Evolutionary conservation across 2,797 vertebrate genomes (phyloP), one percentile per base, ranked within the genome.

Genomic region (Taenioides sp.): DNA sequence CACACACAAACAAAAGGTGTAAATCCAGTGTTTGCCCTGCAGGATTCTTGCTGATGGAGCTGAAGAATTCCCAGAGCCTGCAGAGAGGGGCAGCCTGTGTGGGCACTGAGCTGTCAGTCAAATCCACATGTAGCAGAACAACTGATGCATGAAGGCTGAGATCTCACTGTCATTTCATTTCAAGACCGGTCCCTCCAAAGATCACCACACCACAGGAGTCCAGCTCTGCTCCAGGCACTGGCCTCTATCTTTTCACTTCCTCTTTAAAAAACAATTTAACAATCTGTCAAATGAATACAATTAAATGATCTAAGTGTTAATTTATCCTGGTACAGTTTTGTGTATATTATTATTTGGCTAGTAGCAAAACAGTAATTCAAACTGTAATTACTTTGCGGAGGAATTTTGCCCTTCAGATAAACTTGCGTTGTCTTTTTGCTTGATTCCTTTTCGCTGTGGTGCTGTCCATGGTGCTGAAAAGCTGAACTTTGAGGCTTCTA

Each of bases 381-480:
- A 43, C 0, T 43, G 2, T 12, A 43, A 43, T 43, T 3, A 16
- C 11, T 43, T 43, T 43, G 40, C 16, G 40, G 11, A 43, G 2
- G 5, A 2, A n/a, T n/a, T n/a, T 7, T n/a, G 20, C 54, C 10
- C 2, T 55, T 22, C 2, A 55, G 3, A 55, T 55, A 55, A 23
- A 55, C 54, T 23, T 23, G 54, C 9, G 9, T 22, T 22, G 18
- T 2, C 50, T 18, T 14, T 18, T 49, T 5, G 47, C 12, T 49
- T 31, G 58, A 14, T 27, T 27, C 16, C 5, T 37, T 10, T 37
- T 10, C 0, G 34, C 34, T 31, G n/a, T 0, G 4, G 50, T 72
- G 68, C 87, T 93, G 84, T 91, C 90, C 86, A 14, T 80, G 89
- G 92, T 94, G 16, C 90, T 93, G 84, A 93, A 88, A 76, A 7